Evolutionary conservation across 2,113 vertebrate species (phyloP).

Genomic region (Oncorhynchus mykiss): DNA sequence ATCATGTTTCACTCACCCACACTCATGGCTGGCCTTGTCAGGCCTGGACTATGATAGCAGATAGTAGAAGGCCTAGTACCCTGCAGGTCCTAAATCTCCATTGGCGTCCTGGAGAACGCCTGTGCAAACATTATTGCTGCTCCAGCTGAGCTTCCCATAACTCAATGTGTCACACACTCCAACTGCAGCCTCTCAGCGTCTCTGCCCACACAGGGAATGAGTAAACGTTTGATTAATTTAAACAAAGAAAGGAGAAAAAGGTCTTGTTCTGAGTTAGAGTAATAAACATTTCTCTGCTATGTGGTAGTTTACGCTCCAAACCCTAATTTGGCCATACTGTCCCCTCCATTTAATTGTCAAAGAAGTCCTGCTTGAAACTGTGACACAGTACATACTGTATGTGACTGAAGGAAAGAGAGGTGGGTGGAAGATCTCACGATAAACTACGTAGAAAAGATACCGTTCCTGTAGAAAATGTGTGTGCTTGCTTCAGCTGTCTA

Average conservation of each 20-base stretch:
- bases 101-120: conserved; percentile 43
- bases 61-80: background rate
- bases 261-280: conserved; percentile 31
- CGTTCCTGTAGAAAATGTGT: too few relatives aligned
- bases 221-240: conserved; percentile 39
- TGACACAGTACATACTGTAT: background rate
- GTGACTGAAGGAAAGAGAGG: background rate
- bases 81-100: conserved; percentile 28
- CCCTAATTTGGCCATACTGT: conserved; percentile 56
- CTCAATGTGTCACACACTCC: conserved; percentile 38
- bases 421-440: background rate
- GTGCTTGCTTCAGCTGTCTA: too few relatives aligned
- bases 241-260: conserved; percentile 41
- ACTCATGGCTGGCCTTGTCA: conserved; percentile 13
- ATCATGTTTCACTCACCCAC: conserved; percentile 9
- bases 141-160: conserved; percentile 57
- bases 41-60: background rate
- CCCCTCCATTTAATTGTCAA: background rate
- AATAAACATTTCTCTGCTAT: conserved; percentile 32
- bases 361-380: conserved; percentile 33
- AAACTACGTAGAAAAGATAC: too few relatives aligned
- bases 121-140: conserved; percentile 53
- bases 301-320: conserved; percentile 15
- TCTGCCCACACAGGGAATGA: conserved; percentile 42
- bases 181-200: conserved; percentile 5